phyloP scores from a whole-genome alignment of 1,140 invertebrate species.

The Drosophila mayri region DNA sequence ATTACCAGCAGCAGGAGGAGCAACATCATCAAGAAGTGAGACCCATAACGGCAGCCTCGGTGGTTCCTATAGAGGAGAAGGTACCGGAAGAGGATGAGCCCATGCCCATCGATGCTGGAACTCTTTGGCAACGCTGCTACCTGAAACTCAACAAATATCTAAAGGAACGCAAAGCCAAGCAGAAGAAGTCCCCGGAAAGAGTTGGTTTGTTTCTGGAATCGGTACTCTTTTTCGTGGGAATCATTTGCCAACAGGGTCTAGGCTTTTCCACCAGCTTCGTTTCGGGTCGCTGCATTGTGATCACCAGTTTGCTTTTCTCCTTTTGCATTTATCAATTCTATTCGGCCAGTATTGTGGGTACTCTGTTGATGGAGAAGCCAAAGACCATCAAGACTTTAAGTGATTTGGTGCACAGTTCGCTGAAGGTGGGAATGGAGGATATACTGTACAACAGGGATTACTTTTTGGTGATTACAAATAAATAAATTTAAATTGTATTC shows the following conservation, averaged over 20 bases:
- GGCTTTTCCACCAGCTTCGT: conserved; percentile 85
- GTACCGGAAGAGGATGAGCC: not conserved
- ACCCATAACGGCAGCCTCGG: conserved; percentile 15
- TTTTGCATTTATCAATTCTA: conserved; percentile 90
- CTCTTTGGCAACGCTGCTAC: conserved; percentile 49
- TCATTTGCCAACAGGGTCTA: conserved; percentile 85
- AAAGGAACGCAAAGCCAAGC: conserved; percentile 15
- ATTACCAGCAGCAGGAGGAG: conserved; percentile 21
- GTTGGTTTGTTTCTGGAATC: conserved; percentile 77
- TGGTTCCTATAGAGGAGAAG: conserved; percentile 9
- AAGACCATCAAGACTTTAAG: conserved; percentile 87
- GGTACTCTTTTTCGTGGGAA: conserved; percentile 83
- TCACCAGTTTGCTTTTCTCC: conserved; percentile 88
- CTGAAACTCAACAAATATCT: conserved; percentile 51
- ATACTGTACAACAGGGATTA: conserved; percentile 87
- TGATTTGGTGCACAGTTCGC: conserved; percentile 87
- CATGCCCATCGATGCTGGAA: conserved; percentile 23
- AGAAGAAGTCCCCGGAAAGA: conserved; percentile 39
- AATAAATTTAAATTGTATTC: not conserved
- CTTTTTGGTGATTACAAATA: conserved; percentile 86
- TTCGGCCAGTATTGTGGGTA: conserved; percentile 90
- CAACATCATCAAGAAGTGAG: conserved; percentile 13
- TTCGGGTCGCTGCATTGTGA: conserved; percentile 87
- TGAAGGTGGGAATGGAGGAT: conserved; percentile 88
- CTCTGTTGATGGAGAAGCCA: conserved; percentile 88